Conservation (phyloP, 2,797 vertebrate species). For the Eulemur albifrons region DNA sequence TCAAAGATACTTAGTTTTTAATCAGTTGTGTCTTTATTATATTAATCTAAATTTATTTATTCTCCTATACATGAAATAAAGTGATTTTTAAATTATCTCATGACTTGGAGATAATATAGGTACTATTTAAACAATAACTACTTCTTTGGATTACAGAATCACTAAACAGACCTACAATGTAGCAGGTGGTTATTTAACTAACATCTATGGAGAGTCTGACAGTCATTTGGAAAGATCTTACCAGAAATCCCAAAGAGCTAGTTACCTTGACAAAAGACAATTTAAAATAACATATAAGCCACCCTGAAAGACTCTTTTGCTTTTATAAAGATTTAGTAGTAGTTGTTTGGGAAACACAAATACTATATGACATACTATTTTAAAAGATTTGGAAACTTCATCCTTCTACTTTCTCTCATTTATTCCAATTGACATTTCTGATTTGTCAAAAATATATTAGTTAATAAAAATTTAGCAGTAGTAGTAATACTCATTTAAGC, state of each 20-base stretch:
- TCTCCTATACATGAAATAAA: not conserved
- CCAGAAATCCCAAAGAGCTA: not conserved
- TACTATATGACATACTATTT: not conserved
- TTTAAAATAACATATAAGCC: not conserved
- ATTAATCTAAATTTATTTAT: not conserved
- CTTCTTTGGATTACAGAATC: not conserved
- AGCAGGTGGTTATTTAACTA: not conserved
- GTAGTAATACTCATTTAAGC: not conserved
- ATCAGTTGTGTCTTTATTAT: not conserved
- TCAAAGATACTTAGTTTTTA: not conserved
- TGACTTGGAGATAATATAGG: not conserved
- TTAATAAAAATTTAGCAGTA: not conserved
- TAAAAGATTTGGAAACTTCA: not conserved
- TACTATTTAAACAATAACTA: not conserved
- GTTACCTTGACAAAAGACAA: not conserved
- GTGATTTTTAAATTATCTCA: not conserved
- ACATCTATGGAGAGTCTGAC: not conserved
- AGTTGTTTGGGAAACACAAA: not conserved
- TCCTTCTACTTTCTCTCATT: not conserved
- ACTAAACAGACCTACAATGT: not conserved
- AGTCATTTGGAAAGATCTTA: not conserved
- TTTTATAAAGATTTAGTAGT: not conserved
- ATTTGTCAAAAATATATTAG: not conserved
- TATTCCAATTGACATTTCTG: not conserved
- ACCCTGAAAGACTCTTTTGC: not conserved